Conservation (phyloP, 1,140 invertebrate genomes). For the Drosophila subobscura region DNA sequence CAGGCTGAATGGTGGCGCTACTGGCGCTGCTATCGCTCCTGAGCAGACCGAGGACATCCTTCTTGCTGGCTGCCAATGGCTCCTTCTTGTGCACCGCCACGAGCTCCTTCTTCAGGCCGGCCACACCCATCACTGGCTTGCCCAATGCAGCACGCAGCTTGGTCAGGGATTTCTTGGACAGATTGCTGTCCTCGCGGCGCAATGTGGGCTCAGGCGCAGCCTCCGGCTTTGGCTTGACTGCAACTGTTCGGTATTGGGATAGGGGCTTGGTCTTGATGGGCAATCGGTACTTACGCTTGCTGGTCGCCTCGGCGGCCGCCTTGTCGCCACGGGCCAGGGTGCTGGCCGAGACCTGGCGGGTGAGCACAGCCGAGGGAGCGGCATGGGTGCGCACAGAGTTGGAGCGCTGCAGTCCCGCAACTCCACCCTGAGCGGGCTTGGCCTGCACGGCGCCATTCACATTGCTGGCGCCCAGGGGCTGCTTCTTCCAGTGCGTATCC, state of each 20-base stretch:
- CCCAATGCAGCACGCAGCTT: conserved; percentile 72
- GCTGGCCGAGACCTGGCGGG: conserved; percentile 23
- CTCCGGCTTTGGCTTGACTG: conserved; percentile 44
- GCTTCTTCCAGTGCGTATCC: conserved; percentile 81
- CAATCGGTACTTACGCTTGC: conserved; percentile 56
- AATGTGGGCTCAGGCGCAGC: conserved; percentile 37
- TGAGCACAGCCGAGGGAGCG: not conserved
- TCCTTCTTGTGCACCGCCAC: conserved; percentile 25
- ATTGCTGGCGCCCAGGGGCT: conserved; percentile 41
- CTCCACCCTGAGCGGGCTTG: conserved; percentile 15
- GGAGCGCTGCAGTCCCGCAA: conserved; percentile 54
- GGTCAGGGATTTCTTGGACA: conserved; percentile 71
- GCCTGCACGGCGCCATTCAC: conserved; percentile 17
- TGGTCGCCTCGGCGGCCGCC: conserved; percentile 34
- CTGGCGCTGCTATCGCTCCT: not conserved
- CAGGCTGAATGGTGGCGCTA: not conserved
- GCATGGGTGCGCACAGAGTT: conserved; percentile 61
- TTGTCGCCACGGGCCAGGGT: conserved; percentile 23
- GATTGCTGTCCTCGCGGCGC: conserved; percentile 77
- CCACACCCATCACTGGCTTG: conserved; percentile 46
- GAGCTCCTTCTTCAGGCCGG: conserved; percentile 24
- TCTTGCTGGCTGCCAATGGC: conserved; percentile 17
- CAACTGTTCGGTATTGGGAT: conserved; percentile 1
- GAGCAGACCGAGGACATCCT: conserved; percentile 16
- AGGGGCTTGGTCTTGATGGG: not conserved